These are phyloP conservation scores for Metaphire vulgaris DNA, from an alignment of 1,140 invertebrate species.

Conservation along the genomic window DNA sequence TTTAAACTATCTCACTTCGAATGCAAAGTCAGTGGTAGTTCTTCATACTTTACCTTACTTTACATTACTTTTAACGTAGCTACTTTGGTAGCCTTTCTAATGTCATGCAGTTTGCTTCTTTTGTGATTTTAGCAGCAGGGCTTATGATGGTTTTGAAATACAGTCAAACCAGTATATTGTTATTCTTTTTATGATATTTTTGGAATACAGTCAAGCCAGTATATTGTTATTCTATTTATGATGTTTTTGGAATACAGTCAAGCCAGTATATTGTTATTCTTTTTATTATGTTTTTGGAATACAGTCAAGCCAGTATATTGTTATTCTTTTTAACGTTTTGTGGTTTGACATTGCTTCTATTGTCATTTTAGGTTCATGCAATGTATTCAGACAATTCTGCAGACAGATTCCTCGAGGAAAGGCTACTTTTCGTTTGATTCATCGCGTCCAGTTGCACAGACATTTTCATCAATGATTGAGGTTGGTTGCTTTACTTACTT, in stretches of 20 bases:
- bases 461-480: not conserved
- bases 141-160: too few relatives aligned
- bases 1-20: not conserved
- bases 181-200: too few relatives aligned
- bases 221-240: too few relatives aligned
- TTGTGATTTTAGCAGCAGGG: constrained; percentile 12
- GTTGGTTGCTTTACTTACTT: too few relatives aligned
- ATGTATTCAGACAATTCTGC: constrained; percentile 56
- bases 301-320: too few relatives aligned
- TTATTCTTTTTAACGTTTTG: too few relatives aligned
- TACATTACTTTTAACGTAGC: not conserved
- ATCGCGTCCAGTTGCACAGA: constrained; percentile 58
- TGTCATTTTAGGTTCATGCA: constrained; percentile 47
- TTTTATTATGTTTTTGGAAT: too few relatives aligned
- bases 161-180: too few relatives aligned
- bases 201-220: too few relatives aligned
- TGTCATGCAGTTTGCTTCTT: not conserved
- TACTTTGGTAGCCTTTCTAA: not conserved
- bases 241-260: too few relatives aligned
- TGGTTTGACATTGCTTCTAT: constrained; percentile 31
- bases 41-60: not conserved
- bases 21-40: not conserved
- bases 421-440: constrained; percentile 61
- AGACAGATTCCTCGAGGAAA: constrained; percentile 69
- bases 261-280: too few relatives aligned